Percentiles rank a stretch among this genome's conserved stretches.
Conservation (phyloP, 2,113 vertebrate genomes). For the Ia io region DNA sequence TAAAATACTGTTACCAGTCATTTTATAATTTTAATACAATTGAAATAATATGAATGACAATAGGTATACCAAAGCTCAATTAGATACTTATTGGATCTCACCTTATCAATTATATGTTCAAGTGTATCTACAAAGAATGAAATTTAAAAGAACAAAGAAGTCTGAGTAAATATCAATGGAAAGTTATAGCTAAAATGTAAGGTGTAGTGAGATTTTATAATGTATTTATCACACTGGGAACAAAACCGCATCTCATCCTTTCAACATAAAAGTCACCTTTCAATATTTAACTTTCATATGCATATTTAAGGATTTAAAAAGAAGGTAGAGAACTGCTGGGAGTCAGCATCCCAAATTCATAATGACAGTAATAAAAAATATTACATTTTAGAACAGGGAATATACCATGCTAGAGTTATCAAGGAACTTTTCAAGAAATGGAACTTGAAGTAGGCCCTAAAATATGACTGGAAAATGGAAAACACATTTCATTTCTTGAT, state of each 20-base stretch:
- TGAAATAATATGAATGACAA: neutral
- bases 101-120: neutral
- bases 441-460: neutral
- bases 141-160: neutral
- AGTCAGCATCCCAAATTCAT: neutral
- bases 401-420: neutral
- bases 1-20: neutral
- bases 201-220: neutral
- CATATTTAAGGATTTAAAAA: neutral
- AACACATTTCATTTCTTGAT: neutral
- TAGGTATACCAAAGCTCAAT: neutral
- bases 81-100: neutral
- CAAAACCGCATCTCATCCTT: neutral
- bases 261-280: neutral
- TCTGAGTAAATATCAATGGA: neutral
- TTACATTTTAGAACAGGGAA: neutral
- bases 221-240: neutral
- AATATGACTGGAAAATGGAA: neutral
- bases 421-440: slow-evolving; percentile 2
- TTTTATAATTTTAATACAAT: neutral
- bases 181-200: neutral
- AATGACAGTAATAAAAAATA: neutral
- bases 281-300: neutral
- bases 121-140: neutral
- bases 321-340: neutral